Percentiles rank a stretch among this genome's conserved stretches.
These are phyloP conservation scores for Rhodeus uyekii DNA, from an alignment of 2,797 vertebrate genomes.

Conservation along the genomic window DNA sequence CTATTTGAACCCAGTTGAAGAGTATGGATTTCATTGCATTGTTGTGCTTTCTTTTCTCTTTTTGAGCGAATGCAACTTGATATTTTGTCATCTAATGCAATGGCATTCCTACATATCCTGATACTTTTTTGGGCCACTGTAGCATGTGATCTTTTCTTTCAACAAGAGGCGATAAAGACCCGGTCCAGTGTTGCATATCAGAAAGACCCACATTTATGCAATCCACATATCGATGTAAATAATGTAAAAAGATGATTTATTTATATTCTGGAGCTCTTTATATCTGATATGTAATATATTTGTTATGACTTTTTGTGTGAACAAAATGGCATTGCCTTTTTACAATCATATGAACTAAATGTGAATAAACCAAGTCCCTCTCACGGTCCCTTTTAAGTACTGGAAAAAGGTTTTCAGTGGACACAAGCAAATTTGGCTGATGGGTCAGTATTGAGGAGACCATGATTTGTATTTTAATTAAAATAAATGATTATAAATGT, in stretches of 20 bases:
- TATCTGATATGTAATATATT: slow-evolving; percentile 64
- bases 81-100: neutral
- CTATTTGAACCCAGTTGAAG: neutral
- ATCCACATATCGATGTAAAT: slow-evolving; percentile 64
- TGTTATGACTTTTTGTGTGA: slow-evolving; percentile 61
- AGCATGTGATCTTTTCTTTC: slow-evolving; percentile 27
- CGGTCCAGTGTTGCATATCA: slow-evolving; percentile 13
- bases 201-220: slow-evolving; percentile 37
- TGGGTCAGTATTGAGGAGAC: slow-evolving; percentile 63
- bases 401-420: slow-evolving; percentile 48
- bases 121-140: slow-evolving; percentile 26
- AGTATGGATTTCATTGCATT: neutral
- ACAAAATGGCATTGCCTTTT: slow-evolving; percentile 57
- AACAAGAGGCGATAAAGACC: slow-evolving; percentile 3
- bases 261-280: slow-evolving; percentile 51
- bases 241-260: slow-evolving; percentile 58
- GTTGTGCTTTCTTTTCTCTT: neutral
- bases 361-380: slow-evolving; percentile 49
- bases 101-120: neutral
- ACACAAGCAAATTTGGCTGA: slow-evolving; percentile 47
- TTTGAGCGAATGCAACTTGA: neutral
- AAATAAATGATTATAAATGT: slow-evolving; percentile 71
- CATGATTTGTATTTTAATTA: slow-evolving; percentile 75
- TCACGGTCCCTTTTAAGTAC: slow-evolving; percentile 52
- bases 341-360: slow-evolving; percentile 55